Base-by-base conservation (phyloP, 2,113 vertebrate species). In the Reinhardtius hippoglossoides region DNA sequence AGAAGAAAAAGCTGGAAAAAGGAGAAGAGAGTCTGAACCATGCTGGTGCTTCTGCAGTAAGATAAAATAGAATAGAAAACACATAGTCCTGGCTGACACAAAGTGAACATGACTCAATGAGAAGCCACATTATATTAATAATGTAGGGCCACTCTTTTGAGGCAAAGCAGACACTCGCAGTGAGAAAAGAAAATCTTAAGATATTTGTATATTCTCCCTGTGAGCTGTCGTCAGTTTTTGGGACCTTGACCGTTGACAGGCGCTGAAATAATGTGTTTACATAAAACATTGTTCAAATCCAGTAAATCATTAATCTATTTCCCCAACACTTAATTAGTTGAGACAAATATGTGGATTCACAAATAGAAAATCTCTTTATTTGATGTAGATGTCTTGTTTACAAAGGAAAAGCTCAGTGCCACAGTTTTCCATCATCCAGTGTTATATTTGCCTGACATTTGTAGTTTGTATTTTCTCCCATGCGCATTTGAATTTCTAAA, bases 61-160 rank as follows among this genome's bases (percentile, higher is more conserved):
- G 91, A 93, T 94, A 86, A 95, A 93, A 93, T 89, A 67, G 92
- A 94, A 93, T 94, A 87, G 91, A 92, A 93, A 93, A 91, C 86
- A 83, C 76, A 87, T 54, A 88, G 90, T 88, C 86, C 74, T 91
- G 80, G 81, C 81, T 90, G 90, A 89, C 89, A 76, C 83, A 92
- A 85, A 90, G 78, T 80, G 92, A 91, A 91, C 83, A 90, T 85
- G 91, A 81, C 92, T 92, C 87, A 88, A 91, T 88, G 85, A 92
- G 92, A 93, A 89, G 88, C 85, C 90, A 90, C 86, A 89, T 93
- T 86, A 73, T 92, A 93, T 94, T 94, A 93, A 94, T 94, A 94
- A 94, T 94, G 92, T 83, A 94, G 90, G 87, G 82, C 54, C 76
- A 54, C 78, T 92, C 84, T 85, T 90, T 91, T 86, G 80, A 91